These are phyloP conservation scores for Agraylea sexmaculata DNA, from an alignment of 1,140 invertebrate genomes.

Conservation along the genomic window DNA sequence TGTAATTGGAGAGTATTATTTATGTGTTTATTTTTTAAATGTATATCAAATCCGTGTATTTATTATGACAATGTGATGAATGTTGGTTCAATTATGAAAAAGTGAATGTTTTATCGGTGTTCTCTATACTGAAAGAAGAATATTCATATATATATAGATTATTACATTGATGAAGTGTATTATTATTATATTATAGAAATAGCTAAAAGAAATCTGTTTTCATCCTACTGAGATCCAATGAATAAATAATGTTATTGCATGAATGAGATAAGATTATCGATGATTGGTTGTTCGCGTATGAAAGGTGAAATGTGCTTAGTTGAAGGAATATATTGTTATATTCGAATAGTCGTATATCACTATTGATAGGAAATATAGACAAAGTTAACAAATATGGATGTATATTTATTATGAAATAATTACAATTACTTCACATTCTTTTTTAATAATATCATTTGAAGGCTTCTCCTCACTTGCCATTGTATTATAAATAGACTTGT, in stretches of 20 bases:
- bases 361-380: background rate
- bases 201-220: constrained; percentile 10
- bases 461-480: too few relatives aligned
- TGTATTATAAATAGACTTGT: too few relatives aligned
- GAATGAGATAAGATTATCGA: too few relatives aligned
- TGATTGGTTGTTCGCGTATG: too few relatives aligned
- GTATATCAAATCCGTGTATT: background rate
- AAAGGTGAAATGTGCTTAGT: too few relatives aligned
- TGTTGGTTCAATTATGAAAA: background rate
- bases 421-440: background rate
- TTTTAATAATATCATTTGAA: background rate
- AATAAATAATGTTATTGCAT: constrained; percentile 6
- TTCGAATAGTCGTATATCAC: background rate
- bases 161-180: background rate
- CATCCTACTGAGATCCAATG: constrained; percentile 3
- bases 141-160: constrained; percentile 3
- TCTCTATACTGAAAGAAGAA: background rate
- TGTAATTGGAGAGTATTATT: background rate
- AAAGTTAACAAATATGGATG: constrained; percentile 5
- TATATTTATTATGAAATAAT: constrained; percentile 2
- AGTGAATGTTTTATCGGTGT: constrained; percentile 1
- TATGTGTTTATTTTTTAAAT: background rate
- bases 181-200: constrained; percentile 3
- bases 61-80: background rate
- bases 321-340: background rate